Percentiles rank a stretch among this genome's conserved stretches.
Evolutionary conservation across 1,140 invertebrate genomes (phyloP).

Genomic region (Drosophila ogumai): DNA sequence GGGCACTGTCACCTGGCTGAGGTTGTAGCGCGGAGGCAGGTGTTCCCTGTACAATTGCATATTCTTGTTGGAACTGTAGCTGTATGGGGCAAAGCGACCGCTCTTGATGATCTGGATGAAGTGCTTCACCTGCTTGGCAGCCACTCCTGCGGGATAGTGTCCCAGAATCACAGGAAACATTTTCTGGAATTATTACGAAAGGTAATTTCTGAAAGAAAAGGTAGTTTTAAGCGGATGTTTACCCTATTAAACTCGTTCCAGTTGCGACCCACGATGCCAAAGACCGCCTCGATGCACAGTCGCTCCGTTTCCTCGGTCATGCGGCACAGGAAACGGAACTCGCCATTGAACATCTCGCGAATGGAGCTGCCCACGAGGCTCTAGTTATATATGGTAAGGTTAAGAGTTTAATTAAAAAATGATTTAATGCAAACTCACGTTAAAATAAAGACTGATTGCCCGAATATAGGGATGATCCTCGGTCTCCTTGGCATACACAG

Average conservation of each 20-base stretch:
- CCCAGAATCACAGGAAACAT: slow-evolving; percentile 90
- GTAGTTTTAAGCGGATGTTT: slow-evolving; percentile 56
- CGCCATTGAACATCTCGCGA: slow-evolving; percentile 81
- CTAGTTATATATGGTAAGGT: slow-evolving; percentile 24
- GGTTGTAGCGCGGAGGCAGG: slow-evolving; percentile 87
- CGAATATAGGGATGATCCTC: slow-evolving; percentile 78
- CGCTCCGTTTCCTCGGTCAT: slow-evolving; percentile 82
- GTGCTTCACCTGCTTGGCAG: slow-evolving; percentile 82
- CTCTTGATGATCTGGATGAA: slow-evolving; percentile 82
- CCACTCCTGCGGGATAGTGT: slow-evolving; percentile 87
- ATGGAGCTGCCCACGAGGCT: slow-evolving; percentile 80
- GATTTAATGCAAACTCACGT: slow-evolving; percentile 57
- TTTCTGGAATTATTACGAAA: slow-evolving; percentile 76
- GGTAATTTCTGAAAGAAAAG: rapidly evolving
- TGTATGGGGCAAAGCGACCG: slow-evolving; percentile 76
- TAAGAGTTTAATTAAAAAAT: neutral
- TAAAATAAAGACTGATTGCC: slow-evolving; percentile 78
- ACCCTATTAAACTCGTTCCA: slow-evolving; percentile 83
- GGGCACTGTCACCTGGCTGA: slow-evolving; percentile 88
- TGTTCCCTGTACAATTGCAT: slow-evolving; percentile 85
- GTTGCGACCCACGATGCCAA: slow-evolving; percentile 80
- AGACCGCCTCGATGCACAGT: slow-evolving; percentile 79
- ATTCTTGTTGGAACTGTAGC: slow-evolving; percentile 85
- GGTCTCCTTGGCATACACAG: slow-evolving; percentile 84
- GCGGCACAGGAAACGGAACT: slow-evolving; percentile 80